A percentile compares a stretch with the other conserved stretches of the same genome.
Evolutionary conservation across 2,113 vertebrate genomes (phyloP).

Genomic region (Xiphophorus hellerii): DNA sequence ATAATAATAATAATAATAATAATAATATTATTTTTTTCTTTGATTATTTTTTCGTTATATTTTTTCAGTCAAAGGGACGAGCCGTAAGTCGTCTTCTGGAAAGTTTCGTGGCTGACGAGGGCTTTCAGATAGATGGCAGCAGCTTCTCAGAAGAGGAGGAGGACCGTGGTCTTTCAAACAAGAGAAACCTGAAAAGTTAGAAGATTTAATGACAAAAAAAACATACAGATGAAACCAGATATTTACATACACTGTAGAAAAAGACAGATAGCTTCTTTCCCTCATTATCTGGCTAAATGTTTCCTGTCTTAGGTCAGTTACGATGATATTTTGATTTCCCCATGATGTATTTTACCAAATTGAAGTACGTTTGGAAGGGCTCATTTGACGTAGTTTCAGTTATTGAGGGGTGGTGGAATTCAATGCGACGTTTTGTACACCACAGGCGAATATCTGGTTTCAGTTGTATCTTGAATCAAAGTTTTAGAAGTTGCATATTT

Average conservation of each 20-base stretch:
- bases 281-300: no score
- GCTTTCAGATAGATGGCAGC: slow-evolving; percentile 90
- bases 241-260: neutral
- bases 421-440: neutral
- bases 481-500: neutral
- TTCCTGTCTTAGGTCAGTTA: neutral
- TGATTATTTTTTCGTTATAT: neutral
- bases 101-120: slow-evolving; percentile 90
- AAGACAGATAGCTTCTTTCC: neutral
- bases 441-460: neutral
- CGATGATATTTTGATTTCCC: neutral
- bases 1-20: no score
- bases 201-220: neutral
- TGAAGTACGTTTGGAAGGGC: neutral
- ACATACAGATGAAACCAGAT: neutral
- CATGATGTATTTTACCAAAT: neutral
- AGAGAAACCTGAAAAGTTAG: slow-evolving; percentile 65
- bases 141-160: slow-evolving; percentile 93
- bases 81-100: slow-evolving; percentile 92
- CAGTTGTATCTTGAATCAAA: neutral
- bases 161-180: slow-evolving; percentile 50
- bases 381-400: neutral
- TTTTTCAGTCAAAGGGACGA: slow-evolving; percentile 83
- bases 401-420: neutral
- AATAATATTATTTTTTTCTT: no score